These are phyloP conservation scores for Orthosia cruda DNA, from an alignment of 2,888 invertebrate genomes.

Conservation along the genomic window DNA sequence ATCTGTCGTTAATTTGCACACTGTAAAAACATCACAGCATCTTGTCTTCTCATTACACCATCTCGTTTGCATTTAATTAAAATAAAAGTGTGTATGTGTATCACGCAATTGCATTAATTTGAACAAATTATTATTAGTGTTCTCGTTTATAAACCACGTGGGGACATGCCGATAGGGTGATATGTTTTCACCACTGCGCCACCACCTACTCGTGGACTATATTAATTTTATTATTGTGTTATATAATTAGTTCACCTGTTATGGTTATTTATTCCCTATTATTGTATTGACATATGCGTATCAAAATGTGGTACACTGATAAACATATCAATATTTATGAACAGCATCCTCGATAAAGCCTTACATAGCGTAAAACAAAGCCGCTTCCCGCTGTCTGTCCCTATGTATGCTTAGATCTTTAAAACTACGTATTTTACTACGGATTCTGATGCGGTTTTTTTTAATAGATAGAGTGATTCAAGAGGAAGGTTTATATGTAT, in stretches of 20 bases:
- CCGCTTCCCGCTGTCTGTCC: too few species aligned
- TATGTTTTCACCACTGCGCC: slow-evolving; percentile 79
- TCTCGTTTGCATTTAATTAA: slow-evolving; percentile 37
- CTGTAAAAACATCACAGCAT: slow-evolving; percentile 28
- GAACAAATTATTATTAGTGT: slow-evolving; percentile 63
- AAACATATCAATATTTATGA: slow-evolving; percentile 63
- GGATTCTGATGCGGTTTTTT: too few species aligned
- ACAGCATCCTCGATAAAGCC: slow-evolving; percentile 14
- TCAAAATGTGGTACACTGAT: slow-evolving; percentile 70
- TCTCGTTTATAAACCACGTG: slow-evolving; percentile 74
- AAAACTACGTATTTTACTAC: too few species aligned
- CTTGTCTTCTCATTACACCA: slow-evolving; percentile 47
- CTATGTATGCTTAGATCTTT: too few species aligned
- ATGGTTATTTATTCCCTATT: slow-evolving; percentile 70
- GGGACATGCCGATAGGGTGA: slow-evolving; percentile 74
- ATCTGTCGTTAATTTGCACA: slow-evolving; percentile 17
- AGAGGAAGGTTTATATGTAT: too few species aligned
- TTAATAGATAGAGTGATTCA: too few species aligned
- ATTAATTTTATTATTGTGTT: slow-evolving; percentile 77
- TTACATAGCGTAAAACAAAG: too few species aligned
- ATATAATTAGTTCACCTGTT: slow-evolving; percentile 80
- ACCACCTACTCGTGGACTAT: slow-evolving; percentile 84
- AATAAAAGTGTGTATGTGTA: slow-evolving; percentile 67
- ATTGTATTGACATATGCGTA: slow-evolving; percentile 43
- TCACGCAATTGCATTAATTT: slow-evolving; percentile 78